A percentile compares a stretch with the other conserved stretches of the same genome.
These are phyloP conservation scores for Epistrophella euchroma DNA, from an alignment of 2,888 invertebrate genomes.

Conservation along the genomic window DNA sequence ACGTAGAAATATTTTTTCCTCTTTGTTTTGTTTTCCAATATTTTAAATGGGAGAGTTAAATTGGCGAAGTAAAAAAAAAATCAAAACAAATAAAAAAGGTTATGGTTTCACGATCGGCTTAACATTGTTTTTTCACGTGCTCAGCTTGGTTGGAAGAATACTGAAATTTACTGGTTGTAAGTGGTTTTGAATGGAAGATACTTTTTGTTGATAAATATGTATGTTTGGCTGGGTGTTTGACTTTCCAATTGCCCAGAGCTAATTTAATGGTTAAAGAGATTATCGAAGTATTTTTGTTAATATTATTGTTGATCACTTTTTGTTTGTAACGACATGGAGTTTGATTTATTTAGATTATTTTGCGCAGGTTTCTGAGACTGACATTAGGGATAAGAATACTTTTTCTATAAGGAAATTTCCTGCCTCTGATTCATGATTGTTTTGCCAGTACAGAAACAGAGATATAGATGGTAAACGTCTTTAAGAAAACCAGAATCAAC, in stretches of 20 bases:
- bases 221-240: slow-evolving; percentile 29
- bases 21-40: slow-evolving; percentile 42
- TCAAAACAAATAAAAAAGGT: slow-evolving; percentile 40
- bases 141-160: slow-evolving; percentile 12
- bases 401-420: not conserved
- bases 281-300: not conserved
- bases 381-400: not conserved
- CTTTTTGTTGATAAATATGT: not conserved
- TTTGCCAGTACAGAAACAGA: not conserved
- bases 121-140: slow-evolving; percentile 48
- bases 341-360: slow-evolving; percentile 26
- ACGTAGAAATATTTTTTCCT: slow-evolving; percentile 49
- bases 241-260: slow-evolving; percentile 30
- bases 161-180: slow-evolving; percentile 51
- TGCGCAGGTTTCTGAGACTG: not conserved
- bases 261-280: slow-evolving; percentile 20
- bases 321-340: slow-evolving; percentile 20
- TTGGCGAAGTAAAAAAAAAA: slow-evolving; percentile 14
- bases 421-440: not conserved
- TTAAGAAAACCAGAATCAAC: too few relatives aligned
- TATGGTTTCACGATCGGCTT: slow-evolving; percentile 57
- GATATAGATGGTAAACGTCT: too few relatives aligned
- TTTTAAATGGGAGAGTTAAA: slow-evolving; percentile 28
- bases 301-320: slow-evolving; percentile 21
- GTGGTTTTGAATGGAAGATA: slow-evolving; percentile 28